Conservation (phyloP, 2,888 invertebrate species). For the Theristus sp. region DNA sequence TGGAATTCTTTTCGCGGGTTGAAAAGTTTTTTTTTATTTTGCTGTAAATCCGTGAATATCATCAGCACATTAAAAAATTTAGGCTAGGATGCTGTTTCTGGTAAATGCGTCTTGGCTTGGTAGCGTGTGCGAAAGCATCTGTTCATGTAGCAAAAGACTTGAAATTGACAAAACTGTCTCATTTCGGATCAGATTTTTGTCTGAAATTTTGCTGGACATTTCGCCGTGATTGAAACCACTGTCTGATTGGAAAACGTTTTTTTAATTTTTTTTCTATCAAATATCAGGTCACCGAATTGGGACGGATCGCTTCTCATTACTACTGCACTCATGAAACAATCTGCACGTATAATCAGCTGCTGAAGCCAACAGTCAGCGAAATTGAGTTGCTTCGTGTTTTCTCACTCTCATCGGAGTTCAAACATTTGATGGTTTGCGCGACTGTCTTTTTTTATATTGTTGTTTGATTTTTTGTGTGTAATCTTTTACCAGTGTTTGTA, state of each 20-base stretch:
- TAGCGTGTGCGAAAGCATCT: background rate
- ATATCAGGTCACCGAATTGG: slow-evolving; percentile 66
- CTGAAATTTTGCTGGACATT: no score
- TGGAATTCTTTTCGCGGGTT: no score
- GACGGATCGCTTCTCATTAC: slow-evolving; percentile 91
- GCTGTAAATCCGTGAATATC: background rate
- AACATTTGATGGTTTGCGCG: slow-evolving; percentile 22
- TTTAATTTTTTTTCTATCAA: background rate
- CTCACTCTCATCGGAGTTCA: slow-evolving; percentile 88
- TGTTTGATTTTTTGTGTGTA: background rate
- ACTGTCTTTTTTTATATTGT: background rate
- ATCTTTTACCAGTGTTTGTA: no score
- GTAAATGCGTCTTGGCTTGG: background rate
- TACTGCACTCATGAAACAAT: slow-evolving; percentile 94
- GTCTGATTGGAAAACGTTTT: background rate
- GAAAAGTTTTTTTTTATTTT: background rate
- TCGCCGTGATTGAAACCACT: no score
- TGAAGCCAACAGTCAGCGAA: slow-evolving; percentile 88
- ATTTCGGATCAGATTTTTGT: no score
- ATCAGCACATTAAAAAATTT: no score
- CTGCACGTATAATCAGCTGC: slow-evolving; percentile 79
- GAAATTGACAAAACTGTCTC: no score
- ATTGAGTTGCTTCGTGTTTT: slow-evolving; percentile 94
- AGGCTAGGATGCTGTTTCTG: no score
- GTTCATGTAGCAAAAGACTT: no score